Base-by-base conservation (phyloP, 2,113 vertebrate genomes). In the Ceuthmochares aereus region DNA sequence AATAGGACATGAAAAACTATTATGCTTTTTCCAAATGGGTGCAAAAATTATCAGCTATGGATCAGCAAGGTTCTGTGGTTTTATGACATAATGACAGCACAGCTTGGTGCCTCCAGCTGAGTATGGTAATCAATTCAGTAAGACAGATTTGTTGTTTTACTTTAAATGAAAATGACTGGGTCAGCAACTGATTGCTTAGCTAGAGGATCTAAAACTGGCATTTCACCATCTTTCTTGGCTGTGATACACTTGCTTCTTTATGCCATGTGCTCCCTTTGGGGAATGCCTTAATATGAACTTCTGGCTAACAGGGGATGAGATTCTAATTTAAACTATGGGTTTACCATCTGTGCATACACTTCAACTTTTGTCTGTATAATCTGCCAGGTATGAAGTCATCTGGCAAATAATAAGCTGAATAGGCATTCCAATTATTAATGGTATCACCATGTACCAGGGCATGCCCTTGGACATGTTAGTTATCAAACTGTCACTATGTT, bases 341-440 rank as follows among this genome's bases (percentile, higher is more conserved):
- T 94, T 90, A 90, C 95, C 95, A 95, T 94, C 95, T 97, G 94
- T 74, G 91, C 69, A 10, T 32, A 43, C 66, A 86, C 89, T 96
- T 96, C 90, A 90, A 96, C 43, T 90, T 92, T 73, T 75, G 85
- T 94, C 74, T 95, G 74, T 55, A 17, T n/a, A 82, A 89, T 77
- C 73, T 91, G 90, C 94, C 94, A 96, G 96, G 77, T 96, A 96
- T 73, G 88, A 92, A 96, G 92, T 97, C 77, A 95, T 83, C 92
- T 91, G 90, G 88, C 88, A 89, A 91, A 92, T 45, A 92, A 87
- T 56, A 90, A 78, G 87, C 75, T 80, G 54, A 90, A 87, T 83
- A 52, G 1, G 7, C 76, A 74, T 66, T 94, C 54, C 60, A 95
- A 37, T 86, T 92, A 95, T 89, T 93, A 96, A 95, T 32, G 64